These are phyloP conservation scores for Eriosoma lanigerum DNA, from an alignment of 1,140 invertebrate genomes.

Conservation along the genomic window DNA sequence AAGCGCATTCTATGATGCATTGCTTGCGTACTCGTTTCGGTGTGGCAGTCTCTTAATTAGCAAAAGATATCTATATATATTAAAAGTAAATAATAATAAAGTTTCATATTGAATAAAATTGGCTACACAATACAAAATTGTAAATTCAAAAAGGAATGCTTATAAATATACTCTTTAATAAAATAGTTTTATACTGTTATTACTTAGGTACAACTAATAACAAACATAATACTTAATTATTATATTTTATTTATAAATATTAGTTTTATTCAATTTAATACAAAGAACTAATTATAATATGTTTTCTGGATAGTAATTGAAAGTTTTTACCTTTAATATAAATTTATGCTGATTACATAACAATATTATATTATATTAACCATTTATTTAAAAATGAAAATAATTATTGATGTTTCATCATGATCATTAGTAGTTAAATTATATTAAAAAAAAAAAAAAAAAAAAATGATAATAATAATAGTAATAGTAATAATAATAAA, in stretches of 20 bases:
- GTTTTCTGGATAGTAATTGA: neutral
- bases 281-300: neutral
- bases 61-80: too few species aligned
- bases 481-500: conserved; percentile 30
- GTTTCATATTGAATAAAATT: neutral
- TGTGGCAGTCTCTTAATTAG: neutral
- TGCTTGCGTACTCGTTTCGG: too few species aligned
- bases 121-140: neutral
- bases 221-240: neutral
- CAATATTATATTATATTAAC: conserved; percentile 20
- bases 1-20: too few species aligned
- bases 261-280: too few species aligned
- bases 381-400: conserved; percentile 38
- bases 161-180: neutral
- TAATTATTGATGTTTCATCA: conserved; percentile 10
- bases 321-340: neutral
- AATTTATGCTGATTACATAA: conserved; percentile 42
- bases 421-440: conserved; percentile 23
- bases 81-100: neutral
- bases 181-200: neutral
- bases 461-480: too few species aligned
- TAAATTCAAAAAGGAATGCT: conserved; percentile 37
- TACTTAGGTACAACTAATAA: neutral
- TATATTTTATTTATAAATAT: neutral
- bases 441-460: conserved; percentile 31